Evolutionary conservation across 2,113 vertebrate species (phyloP).

Genomic region (Microcebus tavaratra): DNA sequence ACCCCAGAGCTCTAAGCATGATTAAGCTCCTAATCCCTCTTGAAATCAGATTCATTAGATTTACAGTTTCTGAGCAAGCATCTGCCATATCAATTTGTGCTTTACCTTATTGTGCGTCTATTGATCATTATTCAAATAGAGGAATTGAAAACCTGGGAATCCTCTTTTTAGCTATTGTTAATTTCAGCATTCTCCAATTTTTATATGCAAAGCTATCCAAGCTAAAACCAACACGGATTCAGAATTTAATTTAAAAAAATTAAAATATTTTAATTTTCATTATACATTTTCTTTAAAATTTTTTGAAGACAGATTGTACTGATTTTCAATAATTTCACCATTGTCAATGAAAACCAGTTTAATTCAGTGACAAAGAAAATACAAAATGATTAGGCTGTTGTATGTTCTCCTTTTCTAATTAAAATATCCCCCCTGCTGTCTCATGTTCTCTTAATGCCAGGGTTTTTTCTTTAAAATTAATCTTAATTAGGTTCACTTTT

Average conservation of each 20-base stretch:
- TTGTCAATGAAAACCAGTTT: neutral
- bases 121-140: neutral
- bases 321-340: neutral
- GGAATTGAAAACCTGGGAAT: neutral
- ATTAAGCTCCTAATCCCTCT: neutral
- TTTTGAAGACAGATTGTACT: neutral
- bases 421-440: slow-evolving; percentile 17
- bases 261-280: slow-evolving; percentile 1
- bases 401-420: slow-evolving; percentile 19
- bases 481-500: slow-evolving; percentile 56
- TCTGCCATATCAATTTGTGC: neutral
- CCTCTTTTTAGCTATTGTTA: neutral
- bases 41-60: neutral
- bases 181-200: neutral
- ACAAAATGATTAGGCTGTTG: neutral
- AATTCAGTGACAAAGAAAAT: slow-evolving; percentile 28
- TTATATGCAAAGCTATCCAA: neutral
- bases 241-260: neutral
- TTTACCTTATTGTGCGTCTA: neutral
- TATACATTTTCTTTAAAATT: neutral
- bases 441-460: neutral
- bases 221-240: neutral
- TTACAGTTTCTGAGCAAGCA: neutral
- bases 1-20: neutral
- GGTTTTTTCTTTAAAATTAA: slow-evolving; percentile 50